Base-by-base conservation (phyloP, 2,888 invertebrate genomes). In the Trachelus stipa region DNA sequence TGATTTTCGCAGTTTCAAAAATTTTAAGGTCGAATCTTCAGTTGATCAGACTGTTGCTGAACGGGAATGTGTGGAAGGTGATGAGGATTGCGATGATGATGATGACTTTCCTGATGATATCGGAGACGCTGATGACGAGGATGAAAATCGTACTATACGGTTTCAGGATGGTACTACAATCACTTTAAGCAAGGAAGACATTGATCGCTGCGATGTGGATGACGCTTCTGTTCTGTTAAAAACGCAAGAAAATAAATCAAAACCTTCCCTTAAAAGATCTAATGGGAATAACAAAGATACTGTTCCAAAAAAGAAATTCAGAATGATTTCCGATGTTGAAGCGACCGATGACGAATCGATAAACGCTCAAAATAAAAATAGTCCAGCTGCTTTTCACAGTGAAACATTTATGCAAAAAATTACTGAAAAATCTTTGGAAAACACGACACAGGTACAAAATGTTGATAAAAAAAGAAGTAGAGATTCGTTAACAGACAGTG, bases 1-100 rank as follows among this genome's bases (percentile, higher is more conserved):
- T 6, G n/a, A 87, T 87, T 77, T 85, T 89, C 11, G 88, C 76
- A 78, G 15, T 15, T 40, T 40, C 23, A 15, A 76, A 31, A 76
- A 12, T 74, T 75, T 69, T 78, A 40, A 31, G 33, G 33, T 12
- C 33, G 71, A 31, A 12, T 31, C 71, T 34, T 12, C 12, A 1
- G 31, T 75, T 68, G 79, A 30, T 31, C 37, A 15, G 68, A 56
- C 37, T 3, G 75, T 75, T 34, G 30, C 40, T 2, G 34, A 12
- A 30, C 33, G 6, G 12, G 68, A 81, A 31, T 79, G 82, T 34
- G n/a, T 79, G 0, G 81, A 79, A 34, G 73, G 56, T 35, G 76
- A 76, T 12, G 69, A 34, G 11, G 56, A 73, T 34, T 74, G 40
- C 23, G 75, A 81, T 4, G 77, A 81, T 0, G 73, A 76, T 0